phyloP scores from a whole-genome alignment of 2,797 vertebrate species.

The Thripadectes ignobilis region DNA sequence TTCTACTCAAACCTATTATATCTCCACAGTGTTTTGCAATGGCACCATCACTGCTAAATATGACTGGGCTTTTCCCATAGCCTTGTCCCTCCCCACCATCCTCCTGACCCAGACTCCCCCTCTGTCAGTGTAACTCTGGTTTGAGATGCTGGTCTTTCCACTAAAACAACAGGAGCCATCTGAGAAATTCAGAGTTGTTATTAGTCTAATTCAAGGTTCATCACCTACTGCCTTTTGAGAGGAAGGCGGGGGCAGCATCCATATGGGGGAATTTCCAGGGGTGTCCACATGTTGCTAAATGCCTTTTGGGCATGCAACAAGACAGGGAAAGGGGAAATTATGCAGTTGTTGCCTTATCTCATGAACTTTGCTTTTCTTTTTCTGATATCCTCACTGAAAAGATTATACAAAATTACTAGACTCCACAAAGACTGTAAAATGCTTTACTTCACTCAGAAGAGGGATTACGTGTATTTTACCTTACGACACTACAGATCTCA shows the following conservation, averaged over 20 bases:
- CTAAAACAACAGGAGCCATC: background rate
- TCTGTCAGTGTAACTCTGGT: background rate
- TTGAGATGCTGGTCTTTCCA: background rate
- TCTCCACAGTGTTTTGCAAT: background rate
- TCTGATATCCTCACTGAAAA: constrained; percentile 45
- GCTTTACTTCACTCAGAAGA: constrained; percentile 62
- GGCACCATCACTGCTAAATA: background rate
- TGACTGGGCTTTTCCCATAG: background rate
- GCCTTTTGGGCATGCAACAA: background rate
- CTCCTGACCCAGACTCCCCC: background rate
- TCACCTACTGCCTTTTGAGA: background rate
- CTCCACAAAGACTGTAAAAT: constrained; percentile 53
- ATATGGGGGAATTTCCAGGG: background rate
- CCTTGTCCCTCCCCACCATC: background rate
- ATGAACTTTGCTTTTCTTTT: background rate
- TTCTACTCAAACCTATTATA: background rate
- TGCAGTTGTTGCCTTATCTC: background rate
- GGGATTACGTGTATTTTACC: constrained; percentile 59
- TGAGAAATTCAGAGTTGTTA: background rate
- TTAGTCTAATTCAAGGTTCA: background rate
- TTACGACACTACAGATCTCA: constrained; percentile 59
- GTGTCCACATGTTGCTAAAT: background rate
- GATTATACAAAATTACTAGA: constrained; percentile 48
- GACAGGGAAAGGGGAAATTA: background rate
- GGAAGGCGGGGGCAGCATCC: background rate